A percentile compares a stretch with the other conserved stretches of the same genome.
Conservation (phyloP, 2,797 vertebrate genomes). For the Sebastes reedi region DNA sequence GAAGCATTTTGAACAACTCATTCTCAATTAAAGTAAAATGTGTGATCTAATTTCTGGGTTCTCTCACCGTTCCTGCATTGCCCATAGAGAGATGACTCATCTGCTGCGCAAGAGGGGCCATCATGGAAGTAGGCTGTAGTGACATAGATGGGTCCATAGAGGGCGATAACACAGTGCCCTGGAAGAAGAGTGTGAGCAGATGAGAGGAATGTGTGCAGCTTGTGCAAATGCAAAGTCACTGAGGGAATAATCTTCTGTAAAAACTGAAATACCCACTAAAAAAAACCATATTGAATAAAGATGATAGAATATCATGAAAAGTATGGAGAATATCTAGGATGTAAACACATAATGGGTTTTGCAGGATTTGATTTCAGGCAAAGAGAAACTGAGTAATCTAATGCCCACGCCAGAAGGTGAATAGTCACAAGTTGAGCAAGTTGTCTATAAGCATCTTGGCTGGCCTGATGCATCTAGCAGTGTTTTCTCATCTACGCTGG, state of each 20-base stretch:
- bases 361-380: neutral
- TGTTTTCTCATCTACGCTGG: conserved; percentile 40
- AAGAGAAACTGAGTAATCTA: conserved; percentile 5
- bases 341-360: neutral
- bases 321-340: neutral
- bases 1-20: neutral
- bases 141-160: conserved; percentile 98
- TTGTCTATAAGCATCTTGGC: conserved; percentile 46
- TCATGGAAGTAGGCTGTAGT: conserved; percentile 95
- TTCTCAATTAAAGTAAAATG: neutral
- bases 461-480: conserved; percentile 29
- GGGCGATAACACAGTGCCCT: conserved; percentile 98
- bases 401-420: conserved; percentile 32
- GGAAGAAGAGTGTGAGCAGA: conserved; percentile 44
- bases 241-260: neutral
- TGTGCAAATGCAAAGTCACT: neutral
- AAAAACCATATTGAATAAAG: neutral
- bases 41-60: neutral
- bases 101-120: conserved; percentile 94
- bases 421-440: conserved; percentile 41
- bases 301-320: neutral
- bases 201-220: conserved; percentile 8
- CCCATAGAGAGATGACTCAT: conserved; percentile 97
- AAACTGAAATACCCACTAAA: neutral
- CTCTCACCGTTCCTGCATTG: conserved; percentile 92